Evolutionary conservation across 1,140 invertebrate genomes (phyloP), one percentile per base, ranked within the genome.

Genomic region (Gryon sp.): DNA sequence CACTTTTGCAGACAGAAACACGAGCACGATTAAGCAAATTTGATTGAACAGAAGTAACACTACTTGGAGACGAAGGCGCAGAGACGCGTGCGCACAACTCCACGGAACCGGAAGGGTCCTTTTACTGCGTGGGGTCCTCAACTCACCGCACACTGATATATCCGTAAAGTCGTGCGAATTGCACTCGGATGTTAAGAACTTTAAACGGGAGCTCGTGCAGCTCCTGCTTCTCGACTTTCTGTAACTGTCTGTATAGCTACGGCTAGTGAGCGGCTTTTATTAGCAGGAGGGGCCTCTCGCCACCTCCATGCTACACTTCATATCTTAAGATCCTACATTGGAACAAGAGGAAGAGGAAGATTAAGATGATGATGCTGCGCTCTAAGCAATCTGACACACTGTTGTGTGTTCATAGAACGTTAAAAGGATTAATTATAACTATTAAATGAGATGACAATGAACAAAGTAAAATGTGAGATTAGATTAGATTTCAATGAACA

Each of bases 231-330:
- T 85, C 84, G 82, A 68, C 81, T 84, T 84, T 84, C 86, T 87
- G 84, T 88, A 79, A 88, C 88, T 89, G 86, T 88, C 85, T 88
- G 88, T 87, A 81, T 81, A 82, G 70, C 70, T 70, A 75, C 82
- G 82, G 81, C 86, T 84, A 87, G 87, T 85, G 84, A 88, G 84
- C 87, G 86, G 88, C 86, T 89, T 89, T 87, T 89, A 88, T 89
- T 88, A 87, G 86, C 87, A 87, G 87, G 84, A 86, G 87, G 86
- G 83, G 86, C 82, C 84, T 84, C 78, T 79, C 84, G 78, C 86
- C 85, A 86, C 86, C 86, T 84, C 86, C 85, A 86, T 78, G 82
- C 77, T 85, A 83, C 82, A 86, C 81, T 85, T 86, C 69, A 69
- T 66, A 66, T 76, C 75, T 82, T 79, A 74, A 72, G 69, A 83